Evolutionary conservation across 1,140 invertebrate species (phyloP), one percentile per base, ranked within the genome.

Genomic region (Ericerus pela): DNA sequence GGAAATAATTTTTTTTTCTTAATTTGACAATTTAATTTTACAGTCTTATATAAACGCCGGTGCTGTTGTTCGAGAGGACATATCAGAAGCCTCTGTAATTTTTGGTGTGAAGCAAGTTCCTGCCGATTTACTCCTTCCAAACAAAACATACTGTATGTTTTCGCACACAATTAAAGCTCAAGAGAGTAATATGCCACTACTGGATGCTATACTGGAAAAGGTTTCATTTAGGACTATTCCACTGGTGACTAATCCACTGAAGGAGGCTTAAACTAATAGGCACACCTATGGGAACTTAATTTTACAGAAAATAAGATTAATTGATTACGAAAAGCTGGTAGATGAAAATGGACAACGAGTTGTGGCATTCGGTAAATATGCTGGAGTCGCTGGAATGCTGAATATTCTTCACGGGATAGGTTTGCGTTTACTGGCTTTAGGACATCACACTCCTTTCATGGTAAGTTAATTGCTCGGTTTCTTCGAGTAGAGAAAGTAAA

Each of bases 111-210:
- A 99, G 66, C 90, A 96, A 73, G 89, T 95, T 1, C 95, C 96
- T 0, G 79, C 96, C 10, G 96, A 99, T 68, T 75, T 83, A 0
- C 71, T 99, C 0, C 82, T 97, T 55, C 89, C 93, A 0, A 84
- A 96, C 62, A 96, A 96, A 69, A 98, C 95, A 0, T 99, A 98
- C 64, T 96, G 91, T 61, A 91, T 98, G 68, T 99, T 99, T 68
- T 99, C 95, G 1, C 96, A 99, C 67, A 99, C 95, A 0, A 99
- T 99, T 60, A 99, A 99, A 71, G 96, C 94, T 0, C 96, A 99
- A 69, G 90, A 96, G 66, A 85, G 82, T 12, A 99, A 99, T 67
- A 99, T 99, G 96, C 80, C 90, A 0, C 75, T 99, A 38, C 70
- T 99, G 53, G 96, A 99, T 73, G 90, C 93, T 3, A 85, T 97